A percentile compares a stretch with the other conserved stretches of the same genome.
Conservation (phyloP, 1,140 invertebrate genomes). For the Apis mellifera region DNA sequence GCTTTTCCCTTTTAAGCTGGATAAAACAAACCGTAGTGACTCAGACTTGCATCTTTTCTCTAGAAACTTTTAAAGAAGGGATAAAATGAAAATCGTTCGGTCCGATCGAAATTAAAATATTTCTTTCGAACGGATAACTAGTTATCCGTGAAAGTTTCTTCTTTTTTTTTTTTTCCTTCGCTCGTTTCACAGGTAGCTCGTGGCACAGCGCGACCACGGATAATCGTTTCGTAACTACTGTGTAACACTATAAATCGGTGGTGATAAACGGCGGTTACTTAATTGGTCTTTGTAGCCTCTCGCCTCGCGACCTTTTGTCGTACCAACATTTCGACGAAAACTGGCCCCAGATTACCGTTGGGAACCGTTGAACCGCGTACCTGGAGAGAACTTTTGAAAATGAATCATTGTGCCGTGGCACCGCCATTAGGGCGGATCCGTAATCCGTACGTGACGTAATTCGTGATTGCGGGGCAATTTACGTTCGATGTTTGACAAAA, state of each 20-base stretch:
- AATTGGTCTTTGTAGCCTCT: neutral
- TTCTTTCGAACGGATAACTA: neutral
- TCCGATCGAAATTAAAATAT: neutral
- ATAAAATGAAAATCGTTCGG: too few species aligned
- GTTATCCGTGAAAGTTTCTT: neutral
- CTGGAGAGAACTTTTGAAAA: constrained; percentile 3
- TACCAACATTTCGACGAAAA: neutral
- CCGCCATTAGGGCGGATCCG: neutral
- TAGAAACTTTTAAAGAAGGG: too few species aligned
- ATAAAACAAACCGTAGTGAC: too few species aligned
- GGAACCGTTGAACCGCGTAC: constrained; percentile 10
- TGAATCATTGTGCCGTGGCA: neutral
- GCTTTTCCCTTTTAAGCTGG: too few species aligned
- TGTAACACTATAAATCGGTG: constrained; percentile 3
- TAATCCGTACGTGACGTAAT: constrained; percentile 15
- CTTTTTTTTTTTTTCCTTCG: neutral
- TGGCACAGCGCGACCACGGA: neutral
- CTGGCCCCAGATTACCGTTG: neutral
- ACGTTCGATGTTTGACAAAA: neutral
- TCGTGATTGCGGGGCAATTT: neutral
- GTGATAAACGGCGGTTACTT: constrained; percentile 23
- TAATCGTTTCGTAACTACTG: constrained; percentile 25
- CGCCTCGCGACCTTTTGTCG: neutral
- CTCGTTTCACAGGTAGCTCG: neutral
- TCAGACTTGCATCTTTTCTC: too few species aligned